phyloP scores from a whole-genome alignment of 2,888 invertebrate genomes.

The Nomada fucata region DNA sequence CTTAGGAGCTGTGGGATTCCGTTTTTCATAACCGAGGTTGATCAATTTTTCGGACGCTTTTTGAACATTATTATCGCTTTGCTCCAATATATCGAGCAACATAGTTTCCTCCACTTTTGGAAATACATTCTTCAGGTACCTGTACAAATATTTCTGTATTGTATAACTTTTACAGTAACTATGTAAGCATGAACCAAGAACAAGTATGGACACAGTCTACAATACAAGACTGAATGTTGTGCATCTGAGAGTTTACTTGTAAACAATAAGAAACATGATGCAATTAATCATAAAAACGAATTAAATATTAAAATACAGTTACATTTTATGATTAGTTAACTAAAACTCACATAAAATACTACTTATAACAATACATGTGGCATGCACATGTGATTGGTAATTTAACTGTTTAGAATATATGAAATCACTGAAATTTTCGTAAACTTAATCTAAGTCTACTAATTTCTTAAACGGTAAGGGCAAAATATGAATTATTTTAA shows the following conservation, averaged over 20 bases:
- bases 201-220: slow-evolving; percentile 41
- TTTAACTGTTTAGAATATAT: slow-evolving; percentile 13
- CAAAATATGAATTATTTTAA: slow-evolving; percentile 44
- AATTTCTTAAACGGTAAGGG: slow-evolving; percentile 10
- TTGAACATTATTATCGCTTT: slow-evolving; percentile 95
- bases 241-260: slow-evolving; percentile 29
- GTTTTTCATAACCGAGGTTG: slow-evolving; percentile 92
- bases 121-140: slow-evolving; percentile 96
- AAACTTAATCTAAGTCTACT: not conserved
- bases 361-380: slow-evolving; percentile 42
- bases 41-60: slow-evolving; percentile 93
- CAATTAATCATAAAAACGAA: slow-evolving; percentile 26
- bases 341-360: slow-evolving; percentile 29
- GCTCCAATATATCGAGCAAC: slow-evolving; percentile 92
- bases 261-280: slow-evolving; percentile 19
- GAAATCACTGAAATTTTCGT: slow-evolving; percentile 5
- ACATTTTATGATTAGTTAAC: slow-evolving; percentile 15
- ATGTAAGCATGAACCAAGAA: slow-evolving; percentile 16
- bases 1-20: slow-evolving; percentile 87
- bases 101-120: slow-evolving; percentile 95
- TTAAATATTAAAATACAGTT: slow-evolving; percentile 19
- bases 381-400: slow-evolving; percentile 66
- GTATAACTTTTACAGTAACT: slow-evolving; percentile 31
- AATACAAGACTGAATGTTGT: slow-evolving; percentile 38
- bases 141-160: slow-evolving; percentile 80